These are phyloP conservation scores for Campopleginae sp. DNA, from an alignment of 2,888 invertebrate genomes.

Conservation along the genomic window DNA sequence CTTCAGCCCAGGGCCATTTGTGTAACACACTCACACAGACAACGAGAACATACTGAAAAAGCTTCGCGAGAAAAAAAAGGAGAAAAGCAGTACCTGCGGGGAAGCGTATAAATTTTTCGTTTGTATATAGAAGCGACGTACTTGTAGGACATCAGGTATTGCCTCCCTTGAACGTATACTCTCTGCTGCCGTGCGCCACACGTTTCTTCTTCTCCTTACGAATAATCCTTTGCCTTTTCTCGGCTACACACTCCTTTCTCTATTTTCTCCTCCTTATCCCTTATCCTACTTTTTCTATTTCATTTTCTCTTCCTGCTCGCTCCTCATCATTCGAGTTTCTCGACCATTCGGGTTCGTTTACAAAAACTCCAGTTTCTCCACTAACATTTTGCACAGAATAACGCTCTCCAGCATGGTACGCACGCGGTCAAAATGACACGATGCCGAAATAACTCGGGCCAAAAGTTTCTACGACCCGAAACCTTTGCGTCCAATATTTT, in stretches of 20 bases:
- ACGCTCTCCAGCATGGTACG: slow-evolving; percentile 1
- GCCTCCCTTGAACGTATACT: slow-evolving; percentile 45
- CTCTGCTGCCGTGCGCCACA: neutral
- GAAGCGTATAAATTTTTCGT: slow-evolving; percentile 67
- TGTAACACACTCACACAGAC: slow-evolving; percentile 37
- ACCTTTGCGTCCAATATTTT: too few species aligned
- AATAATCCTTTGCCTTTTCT: slow-evolving; percentile 38
- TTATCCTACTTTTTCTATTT: slow-evolving; percentile 5
- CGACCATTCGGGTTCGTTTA: slow-evolving; percentile 14
- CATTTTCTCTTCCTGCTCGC: slow-evolving; percentile 14
- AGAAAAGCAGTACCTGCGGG: slow-evolving; percentile 39
- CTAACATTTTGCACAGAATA: neutral
- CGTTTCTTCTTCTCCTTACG: slow-evolving; percentile 19
- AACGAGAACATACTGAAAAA: slow-evolving; percentile 17
- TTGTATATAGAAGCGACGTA: slow-evolving; percentile 64
- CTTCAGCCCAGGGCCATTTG: slow-evolving; percentile 52
- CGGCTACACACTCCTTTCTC: slow-evolving; percentile 1
- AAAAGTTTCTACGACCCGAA: too few species aligned
- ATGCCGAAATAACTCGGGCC: too few species aligned
- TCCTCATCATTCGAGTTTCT: too few species aligned
- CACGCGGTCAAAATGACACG: too few species aligned
- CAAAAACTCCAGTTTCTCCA: slow-evolving; percentile 1
- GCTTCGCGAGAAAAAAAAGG: slow-evolving; percentile 15
- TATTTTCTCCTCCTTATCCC: slow-evolving; percentile 1
- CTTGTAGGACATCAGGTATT: slow-evolving; percentile 67